phyloP scores from a whole-genome alignment of 92 coral and sea anemone species.

The Umimayanthus chanpuru region DNA sequence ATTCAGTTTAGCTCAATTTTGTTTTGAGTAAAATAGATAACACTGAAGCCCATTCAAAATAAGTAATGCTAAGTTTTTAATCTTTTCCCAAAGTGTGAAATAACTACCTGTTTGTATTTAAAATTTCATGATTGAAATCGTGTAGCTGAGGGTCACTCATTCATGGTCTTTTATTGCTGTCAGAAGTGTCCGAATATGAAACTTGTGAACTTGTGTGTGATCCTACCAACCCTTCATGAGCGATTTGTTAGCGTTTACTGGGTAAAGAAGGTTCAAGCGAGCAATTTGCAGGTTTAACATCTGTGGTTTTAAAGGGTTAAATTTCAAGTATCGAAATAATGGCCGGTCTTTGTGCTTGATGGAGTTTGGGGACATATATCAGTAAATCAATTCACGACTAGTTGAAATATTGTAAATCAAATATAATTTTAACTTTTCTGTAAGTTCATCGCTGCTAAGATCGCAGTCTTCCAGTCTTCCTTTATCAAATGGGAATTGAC shows the following conservation, averaged over 20 bases:
- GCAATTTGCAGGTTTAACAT: not conserved
- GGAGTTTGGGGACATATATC: no score
- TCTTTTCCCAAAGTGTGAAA: not conserved
- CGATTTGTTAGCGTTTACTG: not conserved
- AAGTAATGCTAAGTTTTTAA: not conserved
- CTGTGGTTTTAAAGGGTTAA: not conserved
- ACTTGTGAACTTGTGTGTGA: not conserved
- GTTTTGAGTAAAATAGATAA: not conserved
- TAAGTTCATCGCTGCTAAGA: no score
- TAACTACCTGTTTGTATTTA: constrained; percentile 7
- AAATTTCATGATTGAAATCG: not conserved
- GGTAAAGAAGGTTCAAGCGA: not conserved
- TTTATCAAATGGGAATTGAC: no score
- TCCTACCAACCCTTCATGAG: not conserved
- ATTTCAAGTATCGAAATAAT: no score
- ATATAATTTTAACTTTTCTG: no score
- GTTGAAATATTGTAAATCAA: no score
- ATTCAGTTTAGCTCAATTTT: not conserved
- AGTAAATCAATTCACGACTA: no score
- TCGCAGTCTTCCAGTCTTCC: no score
- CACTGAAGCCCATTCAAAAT: not conserved
- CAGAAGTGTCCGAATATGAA: not conserved
- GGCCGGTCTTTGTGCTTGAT: no score
- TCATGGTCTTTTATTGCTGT: not conserved
- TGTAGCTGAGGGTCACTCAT: not conserved